Evolutionary conservation across 2,113 vertebrate species (phyloP).

Genomic region (Alaudala cheleensis): DNA sequence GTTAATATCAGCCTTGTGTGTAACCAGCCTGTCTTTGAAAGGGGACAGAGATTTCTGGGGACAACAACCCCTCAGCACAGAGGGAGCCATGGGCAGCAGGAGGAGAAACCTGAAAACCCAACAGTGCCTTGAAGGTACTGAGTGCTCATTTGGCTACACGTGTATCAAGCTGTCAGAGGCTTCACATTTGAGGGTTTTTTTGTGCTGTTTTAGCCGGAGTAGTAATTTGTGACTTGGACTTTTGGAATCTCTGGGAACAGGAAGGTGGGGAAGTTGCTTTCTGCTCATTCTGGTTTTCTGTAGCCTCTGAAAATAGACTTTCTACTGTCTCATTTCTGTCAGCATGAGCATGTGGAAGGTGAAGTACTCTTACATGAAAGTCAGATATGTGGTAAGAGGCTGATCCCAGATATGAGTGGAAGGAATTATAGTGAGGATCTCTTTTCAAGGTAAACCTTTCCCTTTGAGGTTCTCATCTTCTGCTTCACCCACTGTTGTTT

Average conservation of each 20-base stretch:
- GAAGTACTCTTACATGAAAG: not conserved
- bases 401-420: not conserved
- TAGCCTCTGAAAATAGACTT: not conserved
- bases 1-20: not conserved
- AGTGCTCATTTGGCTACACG: not conserved
- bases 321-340: not conserved
- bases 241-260: not conserved
- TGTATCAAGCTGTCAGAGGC: not conserved
- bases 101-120: not conserved
- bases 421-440: not conserved
- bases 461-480: not conserved
- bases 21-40: not conserved
- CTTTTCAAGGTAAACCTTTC: not conserved
- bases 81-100: too few species aligned
- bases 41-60: too few species aligned
- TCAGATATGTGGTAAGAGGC: not conserved
- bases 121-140: not conserved
- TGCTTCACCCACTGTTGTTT: not conserved
- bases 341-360: not conserved
- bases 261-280: not conserved
- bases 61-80: too few species aligned
- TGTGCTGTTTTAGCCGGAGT: not conserved
- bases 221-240: not conserved
- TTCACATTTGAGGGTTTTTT: not conserved
- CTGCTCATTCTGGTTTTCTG: not conserved